phyloP scores from a whole-genome alignment of 2,113 vertebrate genomes.

The Dryoscopus gambensis region DNA sequence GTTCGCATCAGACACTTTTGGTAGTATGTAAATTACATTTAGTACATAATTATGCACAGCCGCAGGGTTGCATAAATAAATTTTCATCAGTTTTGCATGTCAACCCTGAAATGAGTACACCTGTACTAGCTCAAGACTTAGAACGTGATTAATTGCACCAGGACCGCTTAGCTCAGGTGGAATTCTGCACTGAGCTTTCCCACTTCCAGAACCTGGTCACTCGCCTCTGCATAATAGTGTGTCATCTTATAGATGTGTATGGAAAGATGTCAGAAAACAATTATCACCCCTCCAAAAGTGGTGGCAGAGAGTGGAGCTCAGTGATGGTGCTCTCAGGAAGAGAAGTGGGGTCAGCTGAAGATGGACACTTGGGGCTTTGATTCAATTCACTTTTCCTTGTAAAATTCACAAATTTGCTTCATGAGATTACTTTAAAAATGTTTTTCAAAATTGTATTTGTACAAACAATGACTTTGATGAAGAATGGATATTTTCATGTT shows the following conservation, averaged over 20 bases:
- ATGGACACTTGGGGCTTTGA: not conserved
- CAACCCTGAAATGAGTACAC: slow-evolving; percentile 8
- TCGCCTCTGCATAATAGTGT: fast-evolving
- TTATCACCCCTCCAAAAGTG: not conserved
- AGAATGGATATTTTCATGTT: not conserved
- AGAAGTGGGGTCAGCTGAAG: not conserved
- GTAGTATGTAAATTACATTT: slow-evolving; percentile 1
- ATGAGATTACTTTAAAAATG: not conserved
- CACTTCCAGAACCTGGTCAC: not conserved
- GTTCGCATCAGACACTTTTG: not conserved
- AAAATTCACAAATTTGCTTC: not conserved
- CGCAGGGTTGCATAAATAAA: not conserved
- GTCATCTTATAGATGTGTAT: too few species aligned
- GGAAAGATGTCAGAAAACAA: not conserved
- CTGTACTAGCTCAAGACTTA: slow-evolving; percentile 1
- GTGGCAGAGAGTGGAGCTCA: not conserved
- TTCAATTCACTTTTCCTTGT: not conserved
- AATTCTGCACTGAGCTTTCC: not conserved
- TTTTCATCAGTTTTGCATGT: not conserved
- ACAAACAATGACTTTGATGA: not conserved
- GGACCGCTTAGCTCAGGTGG: not conserved
- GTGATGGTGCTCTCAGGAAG: not conserved
- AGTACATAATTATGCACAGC: not conserved
- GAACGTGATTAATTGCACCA: not conserved
- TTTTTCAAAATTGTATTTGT: not conserved